Percentiles rank a stretch among this genome's conserved stretches.
Conservation (phyloP, 2,113 vertebrate genomes). For the Acrocephalus arundinaceus region DNA sequence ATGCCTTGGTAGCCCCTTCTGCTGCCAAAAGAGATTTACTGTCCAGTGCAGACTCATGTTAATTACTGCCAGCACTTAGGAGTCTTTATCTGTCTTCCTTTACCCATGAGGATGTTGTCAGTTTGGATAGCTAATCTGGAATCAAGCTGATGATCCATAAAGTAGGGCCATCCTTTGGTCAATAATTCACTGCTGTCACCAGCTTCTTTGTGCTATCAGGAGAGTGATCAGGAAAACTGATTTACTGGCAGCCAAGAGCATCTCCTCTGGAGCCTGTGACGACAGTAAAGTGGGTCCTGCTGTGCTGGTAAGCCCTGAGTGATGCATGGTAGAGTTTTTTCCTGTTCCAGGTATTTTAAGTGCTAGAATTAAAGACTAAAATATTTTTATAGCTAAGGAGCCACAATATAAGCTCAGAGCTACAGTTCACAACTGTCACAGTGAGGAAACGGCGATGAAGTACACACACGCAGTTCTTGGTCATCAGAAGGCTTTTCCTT, state of each 20-base stretch:
- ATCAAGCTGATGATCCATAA: constrained; percentile 39
- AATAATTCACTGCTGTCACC: constrained; percentile 38
- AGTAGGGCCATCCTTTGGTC: constrained; percentile 13
- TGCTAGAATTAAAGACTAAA: neutral
- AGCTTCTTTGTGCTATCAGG: neutral
- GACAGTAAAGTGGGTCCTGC: neutral
- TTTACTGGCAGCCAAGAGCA: neutral
- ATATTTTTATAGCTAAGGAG: neutral
- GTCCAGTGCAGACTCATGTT: neutral
- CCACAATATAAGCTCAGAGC: neutral
- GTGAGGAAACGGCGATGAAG: too few relatives aligned
- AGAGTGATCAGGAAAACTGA: neutral
- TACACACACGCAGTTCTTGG: too few relatives aligned
- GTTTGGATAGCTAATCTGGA: constrained; percentile 39
- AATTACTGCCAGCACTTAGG: constrained; percentile 19
- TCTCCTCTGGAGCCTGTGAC: neutral
- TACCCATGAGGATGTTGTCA: constrained; percentile 25
- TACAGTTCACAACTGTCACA: neutral
- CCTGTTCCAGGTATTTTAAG: neutral
- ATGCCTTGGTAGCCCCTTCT: neutral
- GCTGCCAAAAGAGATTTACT: constrained; percentile 1
- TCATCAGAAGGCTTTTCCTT: too few relatives aligned
- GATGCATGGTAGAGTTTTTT: neutral
- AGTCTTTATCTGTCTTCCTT: constrained; percentile 35
- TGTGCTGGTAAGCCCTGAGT: neutral